These are phyloP conservation scores for Pristionchus exspectatus DNA, from an alignment of 2,888 invertebrate genomes.

Conservation along the genomic window DNA sequence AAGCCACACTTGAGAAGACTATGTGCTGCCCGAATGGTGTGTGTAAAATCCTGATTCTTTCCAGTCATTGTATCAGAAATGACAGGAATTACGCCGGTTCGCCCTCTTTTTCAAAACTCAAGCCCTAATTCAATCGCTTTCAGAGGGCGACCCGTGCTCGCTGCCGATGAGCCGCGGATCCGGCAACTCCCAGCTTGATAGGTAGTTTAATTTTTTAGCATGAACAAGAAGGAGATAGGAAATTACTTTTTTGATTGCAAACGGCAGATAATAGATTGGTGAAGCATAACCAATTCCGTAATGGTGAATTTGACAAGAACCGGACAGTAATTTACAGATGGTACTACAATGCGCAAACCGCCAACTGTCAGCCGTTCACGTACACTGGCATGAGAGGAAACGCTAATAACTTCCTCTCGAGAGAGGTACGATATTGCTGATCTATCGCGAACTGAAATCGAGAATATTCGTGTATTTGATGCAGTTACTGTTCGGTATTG, in stretches of 20 bases:
- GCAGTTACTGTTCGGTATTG: too few species aligned
- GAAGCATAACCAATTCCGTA: too few species aligned
- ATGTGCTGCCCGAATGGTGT: neutral
- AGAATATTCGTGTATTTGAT: too few species aligned
- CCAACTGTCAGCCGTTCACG: conserved; percentile 74
- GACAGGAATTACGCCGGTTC: too few species aligned
- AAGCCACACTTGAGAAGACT: too few species aligned
- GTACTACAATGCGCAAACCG: conserved; percentile 73
- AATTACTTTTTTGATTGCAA: too few species aligned
- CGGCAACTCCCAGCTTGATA: conserved; percentile 58
- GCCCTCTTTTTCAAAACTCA: too few species aligned
- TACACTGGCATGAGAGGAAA: conserved; percentile 76
- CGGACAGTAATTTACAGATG: conserved; percentile 61
- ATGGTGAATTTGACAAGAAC: too few species aligned
- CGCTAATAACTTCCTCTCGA: conserved; percentile 76
- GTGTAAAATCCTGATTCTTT: too few species aligned
- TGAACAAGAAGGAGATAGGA: too few species aligned
- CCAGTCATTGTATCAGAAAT: too few species aligned
- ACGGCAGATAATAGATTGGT: too few species aligned
- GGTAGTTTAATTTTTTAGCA: neutral
- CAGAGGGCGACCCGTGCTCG: conserved; percentile 69
- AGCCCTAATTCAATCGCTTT: conserved; percentile 26
- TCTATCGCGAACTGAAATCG: neutral
- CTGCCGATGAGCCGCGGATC: conserved; percentile 69
- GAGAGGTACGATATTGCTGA: conserved; percentile 61